A percentile compares a stretch with the other conserved stretches of the same genome.
Conservation (phyloP, 2,797 vertebrate species). For the Coluber constrictor region DNA sequence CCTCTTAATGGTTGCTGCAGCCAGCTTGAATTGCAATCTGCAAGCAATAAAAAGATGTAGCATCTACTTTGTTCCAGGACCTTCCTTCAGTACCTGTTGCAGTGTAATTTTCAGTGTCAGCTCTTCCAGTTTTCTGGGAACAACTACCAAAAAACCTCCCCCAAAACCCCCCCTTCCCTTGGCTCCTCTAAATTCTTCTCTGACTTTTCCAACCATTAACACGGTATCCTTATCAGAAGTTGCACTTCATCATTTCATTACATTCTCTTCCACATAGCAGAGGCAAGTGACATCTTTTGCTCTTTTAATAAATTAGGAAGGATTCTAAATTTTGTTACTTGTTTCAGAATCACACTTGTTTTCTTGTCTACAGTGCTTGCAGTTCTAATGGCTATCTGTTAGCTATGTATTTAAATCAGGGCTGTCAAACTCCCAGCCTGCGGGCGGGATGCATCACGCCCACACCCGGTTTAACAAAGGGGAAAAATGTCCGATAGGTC, state of each 20-base stretch:
- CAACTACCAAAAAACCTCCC: neutral
- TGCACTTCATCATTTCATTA: neutral
- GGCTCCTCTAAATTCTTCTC: neutral
- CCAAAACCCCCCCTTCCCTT: neutral
- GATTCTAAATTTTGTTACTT: neutral
- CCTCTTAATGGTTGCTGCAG: neutral
- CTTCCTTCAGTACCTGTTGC: neutral
- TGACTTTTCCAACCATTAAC: neutral
- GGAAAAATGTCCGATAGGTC: too few species aligned
- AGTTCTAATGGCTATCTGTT: neutral
- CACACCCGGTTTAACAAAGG: too few species aligned
- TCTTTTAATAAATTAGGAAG: neutral
- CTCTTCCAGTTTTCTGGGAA: neutral
- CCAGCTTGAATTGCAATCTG: neutral
- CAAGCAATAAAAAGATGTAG: neutral
- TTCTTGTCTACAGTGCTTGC: neutral
- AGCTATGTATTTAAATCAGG: neutral
- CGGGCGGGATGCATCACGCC: too few species aligned
- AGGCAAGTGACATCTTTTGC: neutral
- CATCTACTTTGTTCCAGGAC: neutral
- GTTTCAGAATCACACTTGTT: neutral
- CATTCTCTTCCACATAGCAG: neutral
- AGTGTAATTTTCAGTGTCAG: neutral
- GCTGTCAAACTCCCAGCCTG: too few species aligned
- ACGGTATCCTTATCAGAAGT: neutral